phyloP scores from a whole-genome alignment of 2,797 vertebrate genomes.

The Syncerus caffer region DNA sequence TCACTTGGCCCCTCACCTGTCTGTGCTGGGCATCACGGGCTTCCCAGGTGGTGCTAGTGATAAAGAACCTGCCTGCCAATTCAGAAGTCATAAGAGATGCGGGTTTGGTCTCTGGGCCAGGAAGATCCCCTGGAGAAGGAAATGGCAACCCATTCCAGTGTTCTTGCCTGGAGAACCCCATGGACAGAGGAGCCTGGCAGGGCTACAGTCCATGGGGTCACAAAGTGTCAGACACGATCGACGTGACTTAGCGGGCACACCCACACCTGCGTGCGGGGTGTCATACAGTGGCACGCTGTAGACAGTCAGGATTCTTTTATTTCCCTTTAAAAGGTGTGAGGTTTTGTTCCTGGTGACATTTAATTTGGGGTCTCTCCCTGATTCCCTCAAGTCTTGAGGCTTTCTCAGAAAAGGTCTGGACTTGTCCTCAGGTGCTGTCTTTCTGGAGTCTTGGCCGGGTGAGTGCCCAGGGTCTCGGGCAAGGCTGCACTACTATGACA shows the following conservation, averaged over 20 bases:
- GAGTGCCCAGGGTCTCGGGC: neutral
- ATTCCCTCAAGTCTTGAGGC: neutral
- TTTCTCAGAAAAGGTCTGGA: neutral
- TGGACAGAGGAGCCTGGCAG: neutral
- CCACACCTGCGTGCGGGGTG: neutral
- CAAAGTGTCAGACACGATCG: neutral
- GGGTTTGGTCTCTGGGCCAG: neutral
- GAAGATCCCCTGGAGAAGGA: neutral
- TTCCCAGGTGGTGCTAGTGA: neutral
- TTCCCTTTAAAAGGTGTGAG: neutral
- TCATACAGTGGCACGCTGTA: neutral
- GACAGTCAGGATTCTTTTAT: neutral
- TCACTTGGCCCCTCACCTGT: neutral
- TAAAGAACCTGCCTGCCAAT: neutral
- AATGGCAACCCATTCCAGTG: neutral
- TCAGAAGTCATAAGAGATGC: neutral
- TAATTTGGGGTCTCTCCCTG: neutral
- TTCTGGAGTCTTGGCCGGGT: neutral
- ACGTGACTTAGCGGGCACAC: accelerated
- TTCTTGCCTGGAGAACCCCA: neutral
- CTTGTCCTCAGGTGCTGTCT: neutral
- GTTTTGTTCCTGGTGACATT: neutral
- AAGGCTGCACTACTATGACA: accelerated
- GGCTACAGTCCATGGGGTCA: neutral
- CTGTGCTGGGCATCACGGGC: neutral